A percentile compares a stretch with the other conserved stretches of the same genome.
phyloP scores from a whole-genome alignment of 2,113 vertebrate species.

The Myotis lucifugus region DNA sequence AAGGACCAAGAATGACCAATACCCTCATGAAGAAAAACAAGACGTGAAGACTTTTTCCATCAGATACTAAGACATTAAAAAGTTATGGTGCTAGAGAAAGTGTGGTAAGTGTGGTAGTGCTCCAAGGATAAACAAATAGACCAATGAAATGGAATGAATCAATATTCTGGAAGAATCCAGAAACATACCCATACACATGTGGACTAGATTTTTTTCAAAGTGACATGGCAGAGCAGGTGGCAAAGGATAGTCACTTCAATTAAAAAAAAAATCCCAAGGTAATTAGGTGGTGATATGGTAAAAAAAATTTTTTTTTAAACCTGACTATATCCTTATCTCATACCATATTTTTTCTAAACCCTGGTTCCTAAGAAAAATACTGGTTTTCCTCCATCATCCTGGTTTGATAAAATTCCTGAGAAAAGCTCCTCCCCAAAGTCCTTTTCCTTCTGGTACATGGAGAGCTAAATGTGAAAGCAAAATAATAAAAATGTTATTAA shows the following conservation, averaged over 20 bases:
- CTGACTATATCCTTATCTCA: neutral
- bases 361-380: neutral
- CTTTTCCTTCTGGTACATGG: neutral
- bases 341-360: neutral
- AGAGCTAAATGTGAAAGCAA: neutral
- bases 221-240: neutral
- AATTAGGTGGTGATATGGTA: neutral
- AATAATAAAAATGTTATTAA: conserved; percentile 16
- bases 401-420: conserved; percentile 35
- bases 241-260: neutral
- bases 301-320: neutral
- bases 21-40: conserved; percentile 7
- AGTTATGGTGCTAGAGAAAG: neutral
- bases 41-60: neutral
- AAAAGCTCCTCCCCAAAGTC: neutral
- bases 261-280: neutral
- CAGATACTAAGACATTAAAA: neutral
- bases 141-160: neutral
- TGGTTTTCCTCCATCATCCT: neutral
- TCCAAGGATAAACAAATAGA: neutral
- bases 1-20: neutral
- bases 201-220: neutral
- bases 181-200: neutral
- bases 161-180: neutral
- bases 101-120: neutral